These are phyloP conservation scores for Aleadryas rufinucha DNA, from an alignment of 2,113 vertebrate species.

Conservation along the genomic window DNA sequence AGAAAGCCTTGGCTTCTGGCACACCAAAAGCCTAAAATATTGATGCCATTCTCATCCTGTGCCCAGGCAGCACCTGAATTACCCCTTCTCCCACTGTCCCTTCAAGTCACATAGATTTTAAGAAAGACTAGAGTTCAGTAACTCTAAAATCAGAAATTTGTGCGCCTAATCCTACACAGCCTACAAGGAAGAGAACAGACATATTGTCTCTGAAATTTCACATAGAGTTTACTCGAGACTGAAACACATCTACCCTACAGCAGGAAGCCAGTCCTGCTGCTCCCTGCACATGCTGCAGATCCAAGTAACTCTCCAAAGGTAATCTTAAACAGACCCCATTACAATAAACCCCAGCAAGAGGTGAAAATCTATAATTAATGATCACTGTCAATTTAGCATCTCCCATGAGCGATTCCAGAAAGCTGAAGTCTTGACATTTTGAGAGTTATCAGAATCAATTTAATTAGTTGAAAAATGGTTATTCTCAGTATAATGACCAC, in stretches of 20 bases:
- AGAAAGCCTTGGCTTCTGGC: not conserved
- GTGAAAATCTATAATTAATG: conserved; percentile 40
- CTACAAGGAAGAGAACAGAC: not conserved
- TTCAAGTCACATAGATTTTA: not conserved
- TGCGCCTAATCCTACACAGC: not conserved
- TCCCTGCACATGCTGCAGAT: not conserved
- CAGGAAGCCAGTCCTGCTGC: not conserved
- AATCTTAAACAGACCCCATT: not conserved
- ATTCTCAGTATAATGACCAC: conserved; percentile 20
- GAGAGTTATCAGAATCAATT: conserved; percentile 30
- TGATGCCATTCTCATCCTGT: not conserved
- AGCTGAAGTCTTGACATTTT: conserved; percentile 21
- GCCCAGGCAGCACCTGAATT: not conserved
- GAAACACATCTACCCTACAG: not conserved
- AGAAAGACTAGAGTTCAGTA: not conserved
- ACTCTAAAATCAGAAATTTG: not conserved
- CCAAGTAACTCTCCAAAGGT: not conserved
- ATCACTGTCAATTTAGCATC: conserved; percentile 30
- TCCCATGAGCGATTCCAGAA: not conserved
- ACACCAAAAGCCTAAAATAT: not conserved
- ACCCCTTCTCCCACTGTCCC: not conserved
- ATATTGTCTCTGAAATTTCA: not conserved
- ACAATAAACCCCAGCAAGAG: not conserved
- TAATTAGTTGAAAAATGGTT: conserved; percentile 51
- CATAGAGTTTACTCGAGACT: not conserved